phyloP scores from a whole-genome alignment of 2,797 vertebrate species.

The Amazonetta brasiliensis region DNA sequence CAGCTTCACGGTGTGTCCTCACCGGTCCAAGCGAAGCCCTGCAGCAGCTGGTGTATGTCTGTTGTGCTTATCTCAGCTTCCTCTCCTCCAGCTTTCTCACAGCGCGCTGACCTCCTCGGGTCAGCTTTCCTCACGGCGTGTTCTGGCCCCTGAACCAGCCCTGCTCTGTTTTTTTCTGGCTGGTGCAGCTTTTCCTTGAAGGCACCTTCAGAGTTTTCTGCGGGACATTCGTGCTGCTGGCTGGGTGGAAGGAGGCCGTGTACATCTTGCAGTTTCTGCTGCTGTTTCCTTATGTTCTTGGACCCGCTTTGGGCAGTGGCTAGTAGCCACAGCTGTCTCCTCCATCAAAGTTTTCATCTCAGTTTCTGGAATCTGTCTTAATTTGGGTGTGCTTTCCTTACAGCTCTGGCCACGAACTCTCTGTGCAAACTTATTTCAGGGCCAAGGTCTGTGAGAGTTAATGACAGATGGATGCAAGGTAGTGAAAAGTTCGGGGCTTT shows the following conservation, averaged over 20 bases:
- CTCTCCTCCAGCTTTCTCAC: neutral
- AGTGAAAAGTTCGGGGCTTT: neutral
- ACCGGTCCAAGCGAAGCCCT: neutral
- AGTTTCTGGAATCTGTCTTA: neutral
- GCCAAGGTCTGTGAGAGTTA: neutral
- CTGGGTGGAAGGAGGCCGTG: neutral
- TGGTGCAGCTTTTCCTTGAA: neutral
- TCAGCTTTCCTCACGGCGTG: neutral
- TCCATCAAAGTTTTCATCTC: neutral
- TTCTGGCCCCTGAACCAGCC: neutral
- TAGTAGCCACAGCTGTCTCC: neutral
- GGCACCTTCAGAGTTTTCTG: neutral
- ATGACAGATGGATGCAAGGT: neutral
- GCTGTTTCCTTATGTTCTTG: neutral
- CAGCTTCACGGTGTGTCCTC: neutral
- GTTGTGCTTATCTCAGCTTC: neutral
- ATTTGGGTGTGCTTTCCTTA: neutral
- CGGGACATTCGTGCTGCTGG: neutral
- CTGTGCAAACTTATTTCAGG: neutral
- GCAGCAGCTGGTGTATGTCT: neutral
- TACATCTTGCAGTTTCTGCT: fast-evolving
- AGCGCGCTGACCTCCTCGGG: neutral
- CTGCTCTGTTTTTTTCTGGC: neutral
- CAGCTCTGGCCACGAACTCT: neutral
- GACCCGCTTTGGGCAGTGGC: neutral